These are phyloP conservation scores for Conomelus anceps DNA, from an alignment of 2,888 invertebrate species.

Conservation along the genomic window DNA sequence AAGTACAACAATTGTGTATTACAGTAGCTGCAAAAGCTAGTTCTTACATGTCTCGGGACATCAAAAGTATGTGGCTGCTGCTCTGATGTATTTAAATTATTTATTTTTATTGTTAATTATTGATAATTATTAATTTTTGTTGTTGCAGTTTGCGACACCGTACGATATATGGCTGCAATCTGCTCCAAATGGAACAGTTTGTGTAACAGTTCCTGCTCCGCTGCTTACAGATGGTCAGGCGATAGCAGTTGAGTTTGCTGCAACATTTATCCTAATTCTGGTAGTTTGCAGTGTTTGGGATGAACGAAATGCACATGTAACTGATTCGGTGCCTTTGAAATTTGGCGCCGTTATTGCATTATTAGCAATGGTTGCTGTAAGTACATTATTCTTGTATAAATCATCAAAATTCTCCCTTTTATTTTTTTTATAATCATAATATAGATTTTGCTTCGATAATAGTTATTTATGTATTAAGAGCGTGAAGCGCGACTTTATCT, in stretches of 20 bases:
- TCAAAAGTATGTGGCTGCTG: too few relatives aligned
- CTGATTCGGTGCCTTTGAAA: slow-evolving; percentile 43
- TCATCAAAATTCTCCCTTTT: too few relatives aligned
- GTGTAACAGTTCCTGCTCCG: slow-evolving; percentile 53
- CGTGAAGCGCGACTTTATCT: too few relatives aligned
- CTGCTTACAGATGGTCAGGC: slow-evolving; percentile 43
- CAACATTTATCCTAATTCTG: slow-evolving; percentile 57
- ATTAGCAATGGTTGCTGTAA: slow-evolving; percentile 27
- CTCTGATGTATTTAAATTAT: not conserved
- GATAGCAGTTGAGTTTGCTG: slow-evolving; percentile 54
- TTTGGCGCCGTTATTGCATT: slow-evolving; percentile 42
- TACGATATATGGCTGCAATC: slow-evolving; percentile 23
- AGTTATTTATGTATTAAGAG: too few relatives aligned
- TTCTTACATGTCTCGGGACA: too few relatives aligned
- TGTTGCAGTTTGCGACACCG: slow-evolving; percentile 26
- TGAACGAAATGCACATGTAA: slow-evolving; percentile 44
- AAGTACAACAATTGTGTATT: too few relatives aligned
- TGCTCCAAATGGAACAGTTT: slow-evolving; percentile 42
- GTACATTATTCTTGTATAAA: slow-evolving; percentile 3
- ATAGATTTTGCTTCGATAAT: too few relatives aligned
- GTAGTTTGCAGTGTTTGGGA: slow-evolving; percentile 68
- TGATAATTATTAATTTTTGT: not conserved
- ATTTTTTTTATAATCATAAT: too few relatives aligned
- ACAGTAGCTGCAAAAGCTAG: too few relatives aligned
- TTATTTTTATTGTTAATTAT: not conserved